phyloP scores from a whole-genome alignment of 1,140 invertebrate species.

The Ostrea edulis region DNA sequence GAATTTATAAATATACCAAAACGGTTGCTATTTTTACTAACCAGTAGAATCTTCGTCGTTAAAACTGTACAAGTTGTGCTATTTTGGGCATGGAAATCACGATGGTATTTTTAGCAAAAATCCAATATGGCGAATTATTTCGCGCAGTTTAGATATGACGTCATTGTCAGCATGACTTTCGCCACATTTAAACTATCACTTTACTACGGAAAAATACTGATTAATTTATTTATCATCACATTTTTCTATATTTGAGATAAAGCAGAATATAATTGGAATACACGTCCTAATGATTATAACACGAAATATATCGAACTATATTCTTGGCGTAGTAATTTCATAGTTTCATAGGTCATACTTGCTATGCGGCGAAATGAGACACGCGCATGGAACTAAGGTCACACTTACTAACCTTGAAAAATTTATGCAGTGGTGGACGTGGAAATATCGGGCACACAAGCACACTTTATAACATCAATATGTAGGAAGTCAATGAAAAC shows the following conservation, averaged over 20 bases:
- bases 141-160: slow-evolving; percentile 40
- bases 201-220: background rate
- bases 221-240: background rate
- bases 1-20: slow-evolving; percentile 72
- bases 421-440: too few relatives aligned
- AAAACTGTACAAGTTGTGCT: slow-evolving; percentile 72
- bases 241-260: background rate
- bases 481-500: too few relatives aligned
- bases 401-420: too few relatives aligned
- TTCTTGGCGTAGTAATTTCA: background rate
- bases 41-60: slow-evolving; percentile 73
- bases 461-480: too few relatives aligned
- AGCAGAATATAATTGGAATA: background rate
- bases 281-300: background rate
- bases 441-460: too few relatives aligned
- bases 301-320: background rate
- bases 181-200: background rate
- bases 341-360: background rate
- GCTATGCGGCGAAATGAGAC: too few relatives aligned
- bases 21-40: slow-evolving; percentile 76
- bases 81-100: slow-evolving; percentile 77
- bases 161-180: background rate
- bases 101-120: slow-evolving; percentile 70
- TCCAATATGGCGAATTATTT: slow-evolving; percentile 64
- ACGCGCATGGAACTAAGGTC: too few relatives aligned